Base-by-base conservation (phyloP, 2,888 invertebrate species). In the Scaptomyza polygonia region DNA sequence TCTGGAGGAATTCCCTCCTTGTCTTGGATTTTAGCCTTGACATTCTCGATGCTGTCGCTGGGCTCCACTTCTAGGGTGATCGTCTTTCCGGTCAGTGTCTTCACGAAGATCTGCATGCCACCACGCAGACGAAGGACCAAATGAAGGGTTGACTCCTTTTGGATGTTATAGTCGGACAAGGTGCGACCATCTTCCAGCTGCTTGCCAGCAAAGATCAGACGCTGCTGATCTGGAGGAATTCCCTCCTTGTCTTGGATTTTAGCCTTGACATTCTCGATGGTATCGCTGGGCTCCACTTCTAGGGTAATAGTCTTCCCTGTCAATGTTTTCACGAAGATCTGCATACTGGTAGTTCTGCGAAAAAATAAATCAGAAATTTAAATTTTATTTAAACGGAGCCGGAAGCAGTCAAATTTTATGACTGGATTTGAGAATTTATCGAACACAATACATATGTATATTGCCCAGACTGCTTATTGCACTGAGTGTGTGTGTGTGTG, bases 231-330 rank as follows among this genome's bases (percentile, higher is more conserved):
- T 84, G 89, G 89, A 3, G 88, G 88, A 1, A 89, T 89, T 0
- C 88, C 88, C 49, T 89, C 88, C 74, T 89, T 89, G 18, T 89
- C 89, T 1, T 89, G 88, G 5, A 89, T 89, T 47, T 89, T 89
- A 0, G 89, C 87, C 58, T 89, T 89, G 0, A 89, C 89, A 5
- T 89, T 89, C 18, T 89, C 89, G 7, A 89, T 89, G 0, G 88
- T 88, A 5, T 88, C 88, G 1, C 66, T 65, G 0, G 88, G 79
- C 1, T 88, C 88, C 0, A 88, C 87, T 8, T 88, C 87, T 30
- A 88, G 49, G 0, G 87, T 86, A 27, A 88, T 86, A 39, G 87
- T 87, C 27, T 39, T 39, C 4, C 87, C 87, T 39, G 87, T 87
- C 55, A 88, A 72, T 9, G 88, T 88, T 52, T 88, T 88, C 12